Base-by-base conservation (phyloP, 2,888 invertebrate species). In the Perithous albicinctus region DNA sequence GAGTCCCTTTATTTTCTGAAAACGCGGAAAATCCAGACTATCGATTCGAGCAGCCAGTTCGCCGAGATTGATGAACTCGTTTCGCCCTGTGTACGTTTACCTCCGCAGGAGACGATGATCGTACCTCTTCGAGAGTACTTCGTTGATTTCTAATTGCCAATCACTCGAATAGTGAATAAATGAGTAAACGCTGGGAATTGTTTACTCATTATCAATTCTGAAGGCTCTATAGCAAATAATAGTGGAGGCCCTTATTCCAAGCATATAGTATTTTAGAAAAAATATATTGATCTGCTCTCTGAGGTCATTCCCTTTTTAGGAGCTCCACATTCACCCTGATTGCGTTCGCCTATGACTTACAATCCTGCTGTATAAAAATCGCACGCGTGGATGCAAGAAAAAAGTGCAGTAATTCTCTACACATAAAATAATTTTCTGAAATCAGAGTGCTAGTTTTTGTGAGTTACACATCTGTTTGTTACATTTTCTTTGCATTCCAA, bases 41-140 rank as follows among this genome's bases (percentile, higher is more conserved):
- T 70, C 70, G 70, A 56, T 56, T 70, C 18, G 41, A 15, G n/a
- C 70, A 10, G 18, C 15, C 32, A 35, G 23, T 48, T 48, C n/a
- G n/a, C 12, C 35, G 66, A 32, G 26, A n/a, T 10, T 4, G n/a
- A 12, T 26, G n/a, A 26, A 56, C 26, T 56, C 29, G 20, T 41
- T 29, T 51, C n/a, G 32, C 20, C n/a, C n/a, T n/a, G 35, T 56
- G 35, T 59, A 18, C 1, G 51, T 43, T 46, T 18, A 15, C 8
- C 6, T 5, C 12, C 38, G 54, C 2, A 7, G 54, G 26, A 41
- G 26, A 38, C 69, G 56, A 38, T 12, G 54, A 41, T 10, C 8
- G 8, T 1, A 18, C 4, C 59, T 61, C 3, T 18, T 8, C 10
- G 12, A 1, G 59, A 38, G 35, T 2, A n/a, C n/a, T 61, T 35